Conservation (phyloP, 2,888 invertebrate genomes). For the Geotrupes spiniger region DNA sequence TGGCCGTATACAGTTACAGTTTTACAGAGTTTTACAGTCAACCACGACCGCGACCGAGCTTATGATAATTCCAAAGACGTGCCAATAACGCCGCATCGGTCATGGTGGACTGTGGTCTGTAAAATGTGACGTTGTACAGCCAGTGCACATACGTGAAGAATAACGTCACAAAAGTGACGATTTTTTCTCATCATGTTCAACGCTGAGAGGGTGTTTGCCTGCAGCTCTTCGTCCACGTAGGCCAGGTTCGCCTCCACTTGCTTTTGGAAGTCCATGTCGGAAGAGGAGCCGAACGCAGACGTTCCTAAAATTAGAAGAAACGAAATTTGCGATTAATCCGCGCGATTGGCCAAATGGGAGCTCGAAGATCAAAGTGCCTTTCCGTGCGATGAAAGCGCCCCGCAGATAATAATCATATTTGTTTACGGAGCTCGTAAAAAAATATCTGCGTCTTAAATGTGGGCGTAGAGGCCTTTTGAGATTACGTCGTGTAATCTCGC, state of each 20-base stretch:
- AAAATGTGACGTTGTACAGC: constrained; percentile 36
- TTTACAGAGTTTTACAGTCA: constrained; percentile 37
- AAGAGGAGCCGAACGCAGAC: no score
- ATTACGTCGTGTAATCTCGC: no score
- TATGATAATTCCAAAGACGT: no score
- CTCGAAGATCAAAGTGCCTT: no score
- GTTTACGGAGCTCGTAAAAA: no score
- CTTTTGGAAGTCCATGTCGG: constrained; percentile 34
- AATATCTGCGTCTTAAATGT: no score
- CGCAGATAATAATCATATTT: no score
- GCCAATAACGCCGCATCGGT: constrained; percentile 11
- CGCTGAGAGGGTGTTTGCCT: constrained; percentile 61
- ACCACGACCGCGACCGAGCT: constrained; percentile 18
- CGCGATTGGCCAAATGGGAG: no score
- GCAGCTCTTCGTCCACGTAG: constrained; percentile 58
- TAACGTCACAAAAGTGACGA: constrained; percentile 83
- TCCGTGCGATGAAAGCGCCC: no score
- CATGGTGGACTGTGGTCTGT: constrained; percentile 37
- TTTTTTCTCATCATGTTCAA: constrained; percentile 79
- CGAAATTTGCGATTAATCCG: no score
- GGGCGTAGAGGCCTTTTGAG: no score
- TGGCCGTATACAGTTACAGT: constrained; percentile 48
- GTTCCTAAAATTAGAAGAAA: no score
- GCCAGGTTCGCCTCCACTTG: constrained; percentile 43
- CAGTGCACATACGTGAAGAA: constrained; percentile 68